phyloP scores from a whole-genome alignment of 2,888 invertebrate genomes.

The Chouioia cunea region DNA sequence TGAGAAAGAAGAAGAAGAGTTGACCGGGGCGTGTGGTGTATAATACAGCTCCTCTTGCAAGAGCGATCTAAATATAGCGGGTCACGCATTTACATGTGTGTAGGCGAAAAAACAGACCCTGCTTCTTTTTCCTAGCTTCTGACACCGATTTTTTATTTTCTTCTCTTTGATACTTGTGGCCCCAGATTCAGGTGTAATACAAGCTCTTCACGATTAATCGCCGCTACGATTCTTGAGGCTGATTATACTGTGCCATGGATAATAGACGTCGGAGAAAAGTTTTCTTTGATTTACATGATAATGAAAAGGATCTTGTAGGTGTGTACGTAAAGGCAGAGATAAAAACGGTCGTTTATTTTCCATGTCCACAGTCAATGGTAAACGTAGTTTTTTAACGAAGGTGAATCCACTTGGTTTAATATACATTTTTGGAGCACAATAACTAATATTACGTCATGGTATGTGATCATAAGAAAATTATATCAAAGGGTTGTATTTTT shows the following conservation, averaged over 20 bases:
- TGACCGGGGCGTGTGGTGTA: conserved; percentile 48
- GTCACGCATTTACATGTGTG: conserved; percentile 65
- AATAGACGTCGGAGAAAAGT: conserved; percentile 2
- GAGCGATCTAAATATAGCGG: conserved; percentile 66
- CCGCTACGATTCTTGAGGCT: conserved; percentile 9
- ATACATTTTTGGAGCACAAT: no score
- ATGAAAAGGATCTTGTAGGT: conserved; percentile 6
- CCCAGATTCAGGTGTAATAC: no score
- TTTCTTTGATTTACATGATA: conserved; percentile 24
- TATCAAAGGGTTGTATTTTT: no score
- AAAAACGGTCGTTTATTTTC: no score
- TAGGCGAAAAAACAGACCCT: conserved; percentile 54
- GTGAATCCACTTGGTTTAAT: no score
- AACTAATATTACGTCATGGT: no score
- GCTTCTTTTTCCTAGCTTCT: conserved; percentile 9
- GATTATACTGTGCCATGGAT: conserved; percentile 31
- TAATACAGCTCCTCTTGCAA: conserved; percentile 56
- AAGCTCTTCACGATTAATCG: no score
- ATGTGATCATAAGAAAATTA: no score
- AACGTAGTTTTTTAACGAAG: no score
- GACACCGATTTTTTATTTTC: conserved; percentile 39
- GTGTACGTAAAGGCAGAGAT: background rate
- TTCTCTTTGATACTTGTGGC: no score
- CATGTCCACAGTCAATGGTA: no score
- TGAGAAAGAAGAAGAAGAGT: conserved; percentile 21